Evolutionary conservation across 2,113 vertebrate genomes (phyloP).

Genomic region (Probosciger aterrimus): DNA sequence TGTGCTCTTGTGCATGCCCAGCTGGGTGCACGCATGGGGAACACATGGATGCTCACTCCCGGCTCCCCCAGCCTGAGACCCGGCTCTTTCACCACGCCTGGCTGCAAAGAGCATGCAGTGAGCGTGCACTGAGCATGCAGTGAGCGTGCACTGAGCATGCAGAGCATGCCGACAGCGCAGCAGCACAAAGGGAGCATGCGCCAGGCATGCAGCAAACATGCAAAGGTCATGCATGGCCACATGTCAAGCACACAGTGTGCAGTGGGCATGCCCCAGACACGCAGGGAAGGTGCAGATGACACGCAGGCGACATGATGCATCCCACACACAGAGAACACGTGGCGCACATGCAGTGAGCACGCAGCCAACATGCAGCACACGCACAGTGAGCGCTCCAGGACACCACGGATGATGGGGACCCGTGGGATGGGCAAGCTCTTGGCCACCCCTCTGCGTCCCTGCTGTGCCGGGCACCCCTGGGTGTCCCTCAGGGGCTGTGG

Average conservation of each 20-base stretch:
- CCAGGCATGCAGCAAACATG: fast-evolving
- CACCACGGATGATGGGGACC: not conserved
- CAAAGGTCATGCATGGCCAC: fast-evolving
- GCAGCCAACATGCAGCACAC: fast-evolving
- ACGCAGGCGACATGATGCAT: too few relatives aligned
- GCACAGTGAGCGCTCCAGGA: not conserved
- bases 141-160: not conserved
- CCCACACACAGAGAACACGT: fast-evolving
- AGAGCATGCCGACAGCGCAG: not conserved
- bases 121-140: not conserved
- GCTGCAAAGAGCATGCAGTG: not conserved
- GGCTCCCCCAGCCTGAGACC: not conserved
- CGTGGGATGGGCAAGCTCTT: fast-evolving
- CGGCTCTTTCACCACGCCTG: fast-evolving
- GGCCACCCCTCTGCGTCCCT: not conserved
- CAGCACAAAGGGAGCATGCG: not conserved
- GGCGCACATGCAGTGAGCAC: fast-evolving
- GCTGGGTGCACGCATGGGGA: not conserved
- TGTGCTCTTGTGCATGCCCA: not conserved
- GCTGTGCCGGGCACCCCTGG: not conserved
- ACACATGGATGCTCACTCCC: not conserved
- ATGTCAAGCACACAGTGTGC: fast-evolving
- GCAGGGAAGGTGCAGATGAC: not conserved
- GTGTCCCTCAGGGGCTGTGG: not conserved
- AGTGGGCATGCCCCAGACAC: fast-evolving